A percentile compares a stretch with the other conserved stretches of the same genome.
Conservation (phyloP, 2,113 vertebrate genomes). For the Salvator merianae region DNA sequence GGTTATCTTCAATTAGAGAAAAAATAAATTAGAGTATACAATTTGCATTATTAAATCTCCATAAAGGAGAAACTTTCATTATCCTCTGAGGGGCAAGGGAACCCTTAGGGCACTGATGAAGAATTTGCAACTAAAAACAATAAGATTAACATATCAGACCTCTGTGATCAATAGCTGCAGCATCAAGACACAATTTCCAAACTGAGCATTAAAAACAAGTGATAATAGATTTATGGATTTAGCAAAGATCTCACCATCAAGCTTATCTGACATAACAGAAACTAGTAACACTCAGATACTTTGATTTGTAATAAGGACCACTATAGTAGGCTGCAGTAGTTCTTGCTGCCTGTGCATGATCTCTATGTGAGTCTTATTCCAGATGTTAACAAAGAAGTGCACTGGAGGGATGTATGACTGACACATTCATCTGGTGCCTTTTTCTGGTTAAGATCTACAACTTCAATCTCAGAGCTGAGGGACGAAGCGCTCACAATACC, state of each 20-base stretch:
- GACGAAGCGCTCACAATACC: not conserved
- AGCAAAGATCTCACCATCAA: slow-evolving; percentile 35
- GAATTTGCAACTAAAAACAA: slow-evolving; percentile 51
- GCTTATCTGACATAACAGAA: not conserved
- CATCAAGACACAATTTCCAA: slow-evolving; percentile 53
- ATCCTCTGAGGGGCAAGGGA: slow-evolving; percentile 36
- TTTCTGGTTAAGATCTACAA: not conserved
- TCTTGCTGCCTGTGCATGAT: not conserved
- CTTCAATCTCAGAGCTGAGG: not conserved
- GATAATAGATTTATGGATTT: slow-evolving; percentile 46
- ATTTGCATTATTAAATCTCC: slow-evolving; percentile 25
- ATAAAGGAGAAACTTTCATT: slow-evolving; percentile 35
- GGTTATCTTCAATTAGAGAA: not conserved
- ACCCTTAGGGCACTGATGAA: slow-evolving; percentile 46
- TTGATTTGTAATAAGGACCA: not conserved
- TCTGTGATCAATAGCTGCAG: slow-evolving; percentile 57
- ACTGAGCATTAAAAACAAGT: not conserved
- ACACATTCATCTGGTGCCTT: not conserved
- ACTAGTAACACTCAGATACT: not conserved
- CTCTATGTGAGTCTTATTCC: no score
- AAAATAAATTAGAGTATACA: slow-evolving; percentile 35
- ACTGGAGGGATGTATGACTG: not conserved
- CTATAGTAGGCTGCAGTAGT: not conserved
- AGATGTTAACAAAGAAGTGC: not conserved
- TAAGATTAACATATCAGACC: slow-evolving; percentile 50